Evolutionary conservation across 2,113 vertebrate genomes (phyloP).

Genomic region (Marmota flaviventris): DNA sequence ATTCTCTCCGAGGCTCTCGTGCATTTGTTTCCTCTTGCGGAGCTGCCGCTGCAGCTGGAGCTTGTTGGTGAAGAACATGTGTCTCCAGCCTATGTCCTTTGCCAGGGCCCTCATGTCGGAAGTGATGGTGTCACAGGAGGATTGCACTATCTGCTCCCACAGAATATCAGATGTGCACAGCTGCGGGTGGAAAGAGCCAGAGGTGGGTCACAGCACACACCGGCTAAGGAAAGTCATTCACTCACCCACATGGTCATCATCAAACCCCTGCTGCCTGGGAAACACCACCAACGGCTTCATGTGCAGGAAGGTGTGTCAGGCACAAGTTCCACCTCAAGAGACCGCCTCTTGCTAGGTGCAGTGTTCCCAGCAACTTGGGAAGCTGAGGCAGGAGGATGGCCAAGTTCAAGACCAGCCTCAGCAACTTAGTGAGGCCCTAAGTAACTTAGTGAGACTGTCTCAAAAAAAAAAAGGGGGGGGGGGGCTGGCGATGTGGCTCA

Average conservation of each 20-base stretch:
- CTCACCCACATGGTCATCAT: background rate
- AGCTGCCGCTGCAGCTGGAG: conserved; percentile 91
- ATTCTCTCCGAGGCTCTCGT: rapidly evolving
- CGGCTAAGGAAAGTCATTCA: rapidly evolving
- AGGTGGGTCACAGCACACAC: rapidly evolving
- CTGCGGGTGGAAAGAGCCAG: conserved; percentile 74
- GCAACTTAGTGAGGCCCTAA: no score
- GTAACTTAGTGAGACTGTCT: no score
- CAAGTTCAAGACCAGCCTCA: no score
- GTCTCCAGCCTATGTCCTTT: conserved; percentile 86
- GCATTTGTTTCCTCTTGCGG: conserved; percentile 82
- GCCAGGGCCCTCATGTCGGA: conserved; percentile 86
- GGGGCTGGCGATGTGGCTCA: no score
- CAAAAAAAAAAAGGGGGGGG: no score
- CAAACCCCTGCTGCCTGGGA: background rate
- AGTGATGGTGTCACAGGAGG: conserved; percentile 81
- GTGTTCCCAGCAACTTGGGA: background rate
- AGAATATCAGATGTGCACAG: conserved; percentile 86
- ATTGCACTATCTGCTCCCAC: conserved; percentile 87
- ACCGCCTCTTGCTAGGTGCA: background rate
- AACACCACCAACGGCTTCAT: rapidly evolving
- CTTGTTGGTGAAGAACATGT: conserved; percentile 88
- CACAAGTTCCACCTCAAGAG: background rate
- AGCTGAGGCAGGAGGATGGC: no score
- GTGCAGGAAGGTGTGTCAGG: background rate